Conservation (phyloP, 1,140 invertebrate species). For the Polyergus mexicanus region DNA sequence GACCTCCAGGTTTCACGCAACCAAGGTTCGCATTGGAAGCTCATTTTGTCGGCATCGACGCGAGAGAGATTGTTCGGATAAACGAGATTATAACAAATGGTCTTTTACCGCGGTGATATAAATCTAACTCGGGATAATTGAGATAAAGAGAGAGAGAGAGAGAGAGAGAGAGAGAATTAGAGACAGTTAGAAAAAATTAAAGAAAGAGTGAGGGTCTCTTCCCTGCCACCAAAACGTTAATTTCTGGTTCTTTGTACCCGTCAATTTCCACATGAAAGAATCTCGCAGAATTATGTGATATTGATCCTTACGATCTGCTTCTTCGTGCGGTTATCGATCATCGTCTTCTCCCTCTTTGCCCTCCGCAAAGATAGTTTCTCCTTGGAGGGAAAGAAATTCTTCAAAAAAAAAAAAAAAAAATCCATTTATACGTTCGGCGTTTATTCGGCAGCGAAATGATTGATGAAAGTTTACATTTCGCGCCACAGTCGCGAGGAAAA, state of each 20-base stretch:
- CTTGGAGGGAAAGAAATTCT: neutral
- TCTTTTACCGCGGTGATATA: neutral
- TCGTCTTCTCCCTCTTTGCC: neutral
- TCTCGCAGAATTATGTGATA: constrained; percentile 15
- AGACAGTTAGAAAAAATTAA: no score
- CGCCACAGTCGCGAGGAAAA: neutral
- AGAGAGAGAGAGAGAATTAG: no score
- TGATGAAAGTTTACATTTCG: constrained; percentile 22
- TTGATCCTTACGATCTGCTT: constrained; percentile 20
- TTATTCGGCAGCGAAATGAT: constrained; percentile 13
- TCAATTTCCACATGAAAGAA: neutral
- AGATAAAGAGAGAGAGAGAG: neutral
- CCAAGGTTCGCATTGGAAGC: constrained; percentile 5
- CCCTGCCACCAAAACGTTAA: neutral
- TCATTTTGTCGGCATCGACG: neutral
- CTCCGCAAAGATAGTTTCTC: neutral
- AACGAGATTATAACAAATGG: constrained; percentile 1
- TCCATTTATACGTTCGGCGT: constrained; percentile 23
- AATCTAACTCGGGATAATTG: neutral
- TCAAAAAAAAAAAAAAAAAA: constrained; percentile 39
- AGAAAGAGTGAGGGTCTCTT: no score
- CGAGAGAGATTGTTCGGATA: constrained; percentile 11
- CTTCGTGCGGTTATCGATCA: constrained; percentile 6
- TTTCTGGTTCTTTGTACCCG: constrained; percentile 6
- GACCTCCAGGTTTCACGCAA: constrained; percentile 9